Base-by-base conservation (phyloP, 2,113 vertebrate genomes). In the Melospiza melodia region DNA sequence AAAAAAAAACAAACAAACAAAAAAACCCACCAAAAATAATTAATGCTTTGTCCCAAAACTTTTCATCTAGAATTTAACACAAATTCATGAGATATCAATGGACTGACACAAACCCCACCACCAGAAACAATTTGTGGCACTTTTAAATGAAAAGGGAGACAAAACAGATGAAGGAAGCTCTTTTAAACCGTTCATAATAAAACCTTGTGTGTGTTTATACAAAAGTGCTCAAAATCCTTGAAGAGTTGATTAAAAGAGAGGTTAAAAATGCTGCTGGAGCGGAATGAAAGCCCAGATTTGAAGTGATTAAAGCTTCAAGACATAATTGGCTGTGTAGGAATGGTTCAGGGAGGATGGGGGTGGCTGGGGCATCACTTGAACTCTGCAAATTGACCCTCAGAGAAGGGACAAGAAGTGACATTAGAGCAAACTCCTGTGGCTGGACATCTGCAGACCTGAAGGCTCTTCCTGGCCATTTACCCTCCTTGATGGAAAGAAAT, bases 141-240 rank as follows among this genome's bases (percentile, higher is more conserved):
- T 44, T 87, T 85, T 33, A 48, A 57, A 82, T 31, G 12, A 22
- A 57, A 80, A 71, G 3, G 7, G 3, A 58, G 84, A 58, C 3
- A 0, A 57, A 90, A 28, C 8, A 37, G 10, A 18, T 46, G 10
- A 22, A 5, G 1, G 10, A 59, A 54, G 0, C 2, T 46, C 30
- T 73, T 77, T 55, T 10, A 72, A 89, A 62, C 7, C 5, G 8
- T 54, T 55, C 17, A 10, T 44, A 78, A 46, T 2, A 46, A 91
- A 89, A 71, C 1, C 3, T 48, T 37, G 6, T 19, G 6, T n/a
- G 16, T 25, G 4, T 18, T 2, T 11, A 1, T 12, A 17, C 11
- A 18, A 49, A 77, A 87, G 7, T 10, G 10, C 18, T 55, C 37
- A 76, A n/a, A 95, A 58, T 33, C 11, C 25, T 51, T 43, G 72